phyloP scores from a whole-genome alignment of 2,113 vertebrate species.

The Miniopterus natalensis region DNA sequence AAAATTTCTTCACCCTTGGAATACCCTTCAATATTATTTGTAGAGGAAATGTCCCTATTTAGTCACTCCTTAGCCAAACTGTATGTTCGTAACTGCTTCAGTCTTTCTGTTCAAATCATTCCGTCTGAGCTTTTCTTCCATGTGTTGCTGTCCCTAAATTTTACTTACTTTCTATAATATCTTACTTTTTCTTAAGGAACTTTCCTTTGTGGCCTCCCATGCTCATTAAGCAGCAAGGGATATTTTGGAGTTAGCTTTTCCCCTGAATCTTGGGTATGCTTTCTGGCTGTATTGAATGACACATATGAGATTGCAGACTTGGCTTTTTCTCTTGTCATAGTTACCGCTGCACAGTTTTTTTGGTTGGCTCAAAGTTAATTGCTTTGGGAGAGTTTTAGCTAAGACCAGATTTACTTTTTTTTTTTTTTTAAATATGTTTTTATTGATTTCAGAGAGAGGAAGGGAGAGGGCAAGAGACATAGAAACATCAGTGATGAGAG shows the following conservation, averaged over 20 bases:
- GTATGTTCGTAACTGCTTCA: background rate
- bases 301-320: background rate
- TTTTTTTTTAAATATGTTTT: too few species aligned
- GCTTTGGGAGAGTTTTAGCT: constrained; percentile 45
- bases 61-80: constrained; percentile 9
- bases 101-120: constrained; percentile 40
- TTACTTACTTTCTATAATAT: constrained; percentile 32
- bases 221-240: background rate
- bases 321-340: constrained; percentile 24
- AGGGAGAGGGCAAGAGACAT: too few species aligned
- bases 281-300: background rate
- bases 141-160: constrained; percentile 30
- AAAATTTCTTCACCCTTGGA: constrained; percentile 48
- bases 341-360: background rate
- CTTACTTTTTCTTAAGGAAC: background rate
- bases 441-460: too few species aligned
- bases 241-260: constrained; percentile 16
- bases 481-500: too few species aligned
- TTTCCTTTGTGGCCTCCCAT: background rate
- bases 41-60: constrained; percentile 13
- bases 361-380: constrained; percentile 55
- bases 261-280: background rate
- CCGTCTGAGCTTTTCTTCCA: constrained; percentile 16
- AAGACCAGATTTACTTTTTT: constrained; percentile 55
- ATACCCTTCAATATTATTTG: constrained; percentile 59